phyloP scores from a whole-genome alignment of 2,888 invertebrate species.

The Tinea trinotella region DNA sequence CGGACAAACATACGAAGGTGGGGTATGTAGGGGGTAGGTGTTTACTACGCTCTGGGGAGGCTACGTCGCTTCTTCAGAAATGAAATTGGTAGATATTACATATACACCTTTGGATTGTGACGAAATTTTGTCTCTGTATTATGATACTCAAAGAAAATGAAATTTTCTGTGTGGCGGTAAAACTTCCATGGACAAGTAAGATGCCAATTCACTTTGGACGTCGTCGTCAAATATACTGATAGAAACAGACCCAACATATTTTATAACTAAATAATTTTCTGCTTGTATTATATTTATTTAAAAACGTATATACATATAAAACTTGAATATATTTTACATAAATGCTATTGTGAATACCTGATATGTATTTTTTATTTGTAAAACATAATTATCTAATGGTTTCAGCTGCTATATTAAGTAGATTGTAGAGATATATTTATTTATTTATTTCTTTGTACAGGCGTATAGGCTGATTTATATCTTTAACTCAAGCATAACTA shows the following conservation, averaged over 20 bases:
- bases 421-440: background rate
- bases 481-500: background rate
- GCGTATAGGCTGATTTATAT: too few species aligned
- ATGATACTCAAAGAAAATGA: background rate
- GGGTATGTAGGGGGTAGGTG: conserved; percentile 41
- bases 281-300: too few species aligned
- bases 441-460: too few species aligned
- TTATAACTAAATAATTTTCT: background rate
- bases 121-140: conserved; percentile 14
- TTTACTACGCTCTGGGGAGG: conserved; percentile 66
- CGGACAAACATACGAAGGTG: conserved; percentile 49
- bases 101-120: conserved; percentile 17
- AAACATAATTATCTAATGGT: too few species aligned
- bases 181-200: background rate
- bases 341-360: too few species aligned
- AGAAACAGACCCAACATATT: background rate
- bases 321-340: too few species aligned
- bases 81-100: conserved; percentile 66
- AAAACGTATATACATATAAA: too few species aligned
- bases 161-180: conserved; percentile 12
- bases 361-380: too few species aligned
- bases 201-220: conserved; percentile 9
- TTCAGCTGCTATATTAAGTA: background rate
- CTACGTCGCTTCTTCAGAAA: conserved; percentile 38
- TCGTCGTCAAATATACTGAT: conserved; percentile 13